A percentile compares a stretch with the other conserved stretches of the same genome.
These are phyloP conservation scores for Antheraea mylitta DNA, from an alignment of 1,140 invertebrate species.

Conservation along the genomic window DNA sequence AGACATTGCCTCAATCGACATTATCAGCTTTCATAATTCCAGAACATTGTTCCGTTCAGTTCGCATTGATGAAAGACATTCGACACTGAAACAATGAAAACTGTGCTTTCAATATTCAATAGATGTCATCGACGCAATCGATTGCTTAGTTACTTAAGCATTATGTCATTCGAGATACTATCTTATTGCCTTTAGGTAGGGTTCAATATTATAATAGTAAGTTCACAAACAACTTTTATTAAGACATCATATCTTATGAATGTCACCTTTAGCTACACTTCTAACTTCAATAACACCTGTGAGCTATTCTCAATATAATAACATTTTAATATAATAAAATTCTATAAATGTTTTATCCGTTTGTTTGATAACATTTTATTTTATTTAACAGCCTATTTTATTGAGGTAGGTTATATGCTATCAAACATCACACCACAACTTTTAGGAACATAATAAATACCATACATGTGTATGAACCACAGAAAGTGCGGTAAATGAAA, in stretches of 20 bases:
- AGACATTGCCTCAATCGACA: neutral
- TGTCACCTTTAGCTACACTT: neutral
- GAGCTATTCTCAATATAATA: too few relatives aligned
- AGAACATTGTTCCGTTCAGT: neutral
- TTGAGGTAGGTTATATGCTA: too few relatives aligned
- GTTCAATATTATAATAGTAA: neutral
- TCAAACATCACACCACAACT: too few relatives aligned
- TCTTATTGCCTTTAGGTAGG: neutral
- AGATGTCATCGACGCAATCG: slow-evolving; percentile 11
- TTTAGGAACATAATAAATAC: too few relatives aligned
- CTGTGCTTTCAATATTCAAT: slow-evolving; percentile 13
- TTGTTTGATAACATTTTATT: too few relatives aligned
- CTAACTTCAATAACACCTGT: too few relatives aligned
- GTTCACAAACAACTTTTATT: neutral
- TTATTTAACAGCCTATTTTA: too few relatives aligned
- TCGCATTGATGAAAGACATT: slow-evolving; percentile 3
- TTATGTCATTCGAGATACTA: neutral
- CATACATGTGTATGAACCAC: too few relatives aligned
- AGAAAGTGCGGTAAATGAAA: too few relatives aligned
- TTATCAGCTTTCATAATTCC: neutral
- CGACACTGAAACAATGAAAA: slow-evolving; percentile 5
- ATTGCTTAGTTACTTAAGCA: slow-evolving; percentile 11
- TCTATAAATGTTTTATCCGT: too few relatives aligned
- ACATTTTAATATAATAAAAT: too few relatives aligned
- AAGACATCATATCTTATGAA: neutral